Evolutionary conservation across 2,797 vertebrate species (phyloP), one percentile per base, ranked within the genome.

Genomic region (Luscinia luscinia): DNA sequence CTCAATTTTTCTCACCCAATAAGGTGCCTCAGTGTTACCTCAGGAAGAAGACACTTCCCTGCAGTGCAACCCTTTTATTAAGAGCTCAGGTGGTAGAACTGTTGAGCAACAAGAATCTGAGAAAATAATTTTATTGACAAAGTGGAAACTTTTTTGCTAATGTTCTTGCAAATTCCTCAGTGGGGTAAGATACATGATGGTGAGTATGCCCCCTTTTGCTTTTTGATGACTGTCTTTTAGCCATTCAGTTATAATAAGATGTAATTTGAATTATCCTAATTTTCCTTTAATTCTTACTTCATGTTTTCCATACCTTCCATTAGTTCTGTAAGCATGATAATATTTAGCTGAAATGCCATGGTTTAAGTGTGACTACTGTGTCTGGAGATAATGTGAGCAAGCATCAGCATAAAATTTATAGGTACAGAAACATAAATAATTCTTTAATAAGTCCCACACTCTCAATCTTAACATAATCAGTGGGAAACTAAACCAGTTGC

Each of bases 391-490:
- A 57, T 27, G 49, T 52, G 67, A 73, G 48, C 63, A 91, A 84
- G 63, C 0, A 0, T 45, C 1, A 0, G 41, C 51, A 52, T 84
- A 79, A 82, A 93, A 82, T 87, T 24, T 82, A 68, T 48, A 84
- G n/a, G 32, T 77, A 76, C 3, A 90, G 83, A 88, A 90, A 68
- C 30, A 74, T 45, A 94, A 93, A 93, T 79, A 93, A 93, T 64
- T 84, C 32, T 88, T 76, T 82, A 89, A 87, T 77, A 70, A 94
- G 32, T 66, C 48, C 45, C 28, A 32, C 28, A 54, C 18, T 82
- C 83, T 91, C 74, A 87, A 84, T 91, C 94, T 95, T 83, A 59
- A 66, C 34, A 27, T 83, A 93, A 87, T 92, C 89, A 82, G 62
- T 59, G 32, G 74, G 51, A 96, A 87, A 69, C 54, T 40, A 85